Base-by-base conservation (phyloP, 2,797 vertebrate genomes). In the Phataginus tetradactyla region DNA sequence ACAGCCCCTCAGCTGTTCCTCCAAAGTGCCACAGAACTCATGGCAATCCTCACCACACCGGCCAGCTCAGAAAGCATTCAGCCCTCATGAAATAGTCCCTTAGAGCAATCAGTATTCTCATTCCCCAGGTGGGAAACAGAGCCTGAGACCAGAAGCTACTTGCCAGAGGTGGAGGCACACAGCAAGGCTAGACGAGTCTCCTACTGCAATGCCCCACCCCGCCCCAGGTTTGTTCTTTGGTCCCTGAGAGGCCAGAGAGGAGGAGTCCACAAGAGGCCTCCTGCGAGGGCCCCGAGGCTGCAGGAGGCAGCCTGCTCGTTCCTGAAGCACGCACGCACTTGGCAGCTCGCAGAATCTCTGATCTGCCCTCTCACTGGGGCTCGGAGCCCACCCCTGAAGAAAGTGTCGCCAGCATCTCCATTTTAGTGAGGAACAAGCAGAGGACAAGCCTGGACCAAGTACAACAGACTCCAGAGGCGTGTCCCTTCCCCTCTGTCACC, bases 271-370 rank as follows among this genome's bases (percentile, higher is more conserved):
- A 71, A 29, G 10, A 42, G 21, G 17, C 8, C 27, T 39, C 57
- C 57, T 4, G 1, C 9, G 1, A 8, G 25, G 51, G 20, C 10
- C 0, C 1, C 0, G 15, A 17, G 27, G 21, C 11, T 37, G 0
- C 11, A 51, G 45, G 64, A 1, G 37, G 23, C 53, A 12, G 39
- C 74, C 14, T 0, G 10, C 20, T 27, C 5, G 42, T 1, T 21
- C 18, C 57, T 68, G 7, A 21, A 71, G 37, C 3, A 0, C 63
- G 57, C 34, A 11, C 55, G 3, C 53, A 6, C 7, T 15, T 2
- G 4, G 23, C 25, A 13, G n/a, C 66, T 42, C 71, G 15, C 23
- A 7, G 32, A 64, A 34, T 37, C 68, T 14, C 42, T 10, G 13
- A n/a, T 25, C 63, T 61, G n/a, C 59, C 5, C 4, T 7, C 72